These are phyloP conservation scores for Halichoerus grypus DNA, from an alignment of 2,113 vertebrate genomes.

Conservation along the genomic window DNA sequence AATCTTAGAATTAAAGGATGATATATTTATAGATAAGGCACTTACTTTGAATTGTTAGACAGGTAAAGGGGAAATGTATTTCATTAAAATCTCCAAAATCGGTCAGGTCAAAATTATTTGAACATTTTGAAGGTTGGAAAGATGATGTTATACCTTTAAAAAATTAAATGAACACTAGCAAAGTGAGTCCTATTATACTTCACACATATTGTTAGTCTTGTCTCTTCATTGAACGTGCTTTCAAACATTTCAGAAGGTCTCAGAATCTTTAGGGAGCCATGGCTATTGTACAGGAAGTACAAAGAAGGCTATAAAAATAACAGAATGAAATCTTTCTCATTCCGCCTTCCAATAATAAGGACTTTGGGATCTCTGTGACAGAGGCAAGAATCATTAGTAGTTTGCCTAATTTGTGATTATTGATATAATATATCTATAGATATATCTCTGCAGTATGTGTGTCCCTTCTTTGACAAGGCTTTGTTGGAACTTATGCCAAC, in stretches of 20 bases:
- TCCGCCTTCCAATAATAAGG: neutral
- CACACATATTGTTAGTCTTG: neutral
- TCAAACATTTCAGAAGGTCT: neutral
- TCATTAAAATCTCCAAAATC: neutral
- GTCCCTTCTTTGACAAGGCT: neutral
- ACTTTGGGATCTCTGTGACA: neutral
- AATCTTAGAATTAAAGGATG: neutral
- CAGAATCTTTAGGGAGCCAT: neutral
- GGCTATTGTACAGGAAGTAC: neutral
- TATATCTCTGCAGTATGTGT: too few species aligned
- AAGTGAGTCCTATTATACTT: neutral
- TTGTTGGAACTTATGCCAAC: neutral
- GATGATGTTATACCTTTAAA: neutral
- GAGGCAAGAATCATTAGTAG: neutral
- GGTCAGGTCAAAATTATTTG: neutral
- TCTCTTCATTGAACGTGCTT: neutral
- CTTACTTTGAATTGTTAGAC: neutral
- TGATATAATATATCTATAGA: too few species aligned
- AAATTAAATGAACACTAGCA: neutral
- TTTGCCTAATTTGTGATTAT: neutral
- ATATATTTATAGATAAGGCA: neutral
- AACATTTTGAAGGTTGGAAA: constrained; percentile 10
- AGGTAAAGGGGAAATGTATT: neutral
- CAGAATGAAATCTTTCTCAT: neutral
- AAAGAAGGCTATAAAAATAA: constrained; percentile 1